Conservation (phyloP, 2,797 vertebrate species). For the Sphaeramia orbicularis region DNA sequence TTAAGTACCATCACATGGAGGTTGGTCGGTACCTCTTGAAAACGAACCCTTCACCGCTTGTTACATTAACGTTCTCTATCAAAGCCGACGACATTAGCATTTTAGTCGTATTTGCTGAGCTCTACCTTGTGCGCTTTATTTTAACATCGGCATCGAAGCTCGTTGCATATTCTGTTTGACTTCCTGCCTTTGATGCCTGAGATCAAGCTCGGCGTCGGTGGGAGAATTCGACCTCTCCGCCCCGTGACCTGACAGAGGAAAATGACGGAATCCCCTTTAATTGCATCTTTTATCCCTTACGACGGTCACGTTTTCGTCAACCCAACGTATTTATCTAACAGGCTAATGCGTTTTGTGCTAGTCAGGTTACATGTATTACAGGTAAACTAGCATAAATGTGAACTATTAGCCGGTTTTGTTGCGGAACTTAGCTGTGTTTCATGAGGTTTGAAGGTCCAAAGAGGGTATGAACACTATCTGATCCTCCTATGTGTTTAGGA, state of each 20-base stretch:
- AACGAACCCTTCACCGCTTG: slow-evolving; percentile 17
- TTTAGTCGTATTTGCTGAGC: slow-evolving; percentile 61
- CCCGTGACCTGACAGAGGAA: slow-evolving; percentile 49
- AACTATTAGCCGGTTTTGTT: slow-evolving; percentile 45
- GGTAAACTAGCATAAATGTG: slow-evolving; percentile 18
- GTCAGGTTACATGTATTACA: slow-evolving; percentile 7
- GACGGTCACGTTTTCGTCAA: slow-evolving; percentile 30
- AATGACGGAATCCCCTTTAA: slow-evolving; percentile 59
- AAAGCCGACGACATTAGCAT: slow-evolving; percentile 48
- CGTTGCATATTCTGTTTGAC: slow-evolving; percentile 74
- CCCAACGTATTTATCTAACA: slow-evolving; percentile 20
- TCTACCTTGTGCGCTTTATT: slow-evolving; percentile 42
- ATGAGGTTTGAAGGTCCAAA: slow-evolving; percentile 22
- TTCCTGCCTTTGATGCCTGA: slow-evolving; percentile 69
- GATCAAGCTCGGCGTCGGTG: slow-evolving; percentile 68
- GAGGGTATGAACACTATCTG: slow-evolving; percentile 16
- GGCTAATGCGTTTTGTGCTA: slow-evolving; percentile 26
- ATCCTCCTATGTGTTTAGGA: slow-evolving; percentile 56
- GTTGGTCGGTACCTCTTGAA: background rate
- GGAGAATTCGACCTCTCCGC: slow-evolving; percentile 43
- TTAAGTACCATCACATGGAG: no score
- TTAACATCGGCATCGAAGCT: slow-evolving; percentile 44
- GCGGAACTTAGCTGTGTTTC: slow-evolving; percentile 13
- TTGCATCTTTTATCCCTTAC: slow-evolving; percentile 55
- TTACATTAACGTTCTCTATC: slow-evolving; percentile 21